phyloP scores from a whole-genome alignment of 1,140 invertebrate species.

The Cotesia glomerata region DNA sequence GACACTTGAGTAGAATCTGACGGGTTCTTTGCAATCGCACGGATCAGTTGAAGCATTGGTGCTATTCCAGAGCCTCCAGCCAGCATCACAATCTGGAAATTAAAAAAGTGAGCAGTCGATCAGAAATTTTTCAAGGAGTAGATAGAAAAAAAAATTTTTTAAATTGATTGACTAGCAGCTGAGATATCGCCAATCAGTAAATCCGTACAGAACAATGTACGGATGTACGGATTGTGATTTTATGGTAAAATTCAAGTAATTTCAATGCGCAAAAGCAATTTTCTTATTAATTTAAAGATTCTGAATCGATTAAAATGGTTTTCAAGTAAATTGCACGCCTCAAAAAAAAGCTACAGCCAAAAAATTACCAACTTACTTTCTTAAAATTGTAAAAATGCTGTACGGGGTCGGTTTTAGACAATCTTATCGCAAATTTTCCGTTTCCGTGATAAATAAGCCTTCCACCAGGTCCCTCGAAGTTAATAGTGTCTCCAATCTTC shows the following conservation, averaged over 20 bases:
- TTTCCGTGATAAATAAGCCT: slow-evolving; percentile 79
- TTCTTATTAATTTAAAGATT: too few relatives aligned
- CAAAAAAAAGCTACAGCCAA: too few relatives aligned
- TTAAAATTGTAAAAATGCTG: slow-evolving; percentile 67
- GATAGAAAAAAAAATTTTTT: too few relatives aligned
- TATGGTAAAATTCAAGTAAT: too few relatives aligned
- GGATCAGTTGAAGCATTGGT: slow-evolving; percentile 93
- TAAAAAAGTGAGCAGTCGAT: neutral
- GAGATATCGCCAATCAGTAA: too few relatives aligned
- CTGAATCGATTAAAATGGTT: too few relatives aligned
- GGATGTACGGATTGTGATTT: too few relatives aligned
- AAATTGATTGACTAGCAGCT: too few relatives aligned
- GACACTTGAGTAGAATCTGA: slow-evolving; percentile 83
- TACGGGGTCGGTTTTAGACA: slow-evolving; percentile 86
- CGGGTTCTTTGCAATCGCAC: slow-evolving; percentile 76
- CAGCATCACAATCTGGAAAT: slow-evolving; percentile 54
- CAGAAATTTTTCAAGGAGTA: too few relatives aligned
- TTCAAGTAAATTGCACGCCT: too few relatives aligned
- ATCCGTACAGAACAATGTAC: too few relatives aligned
- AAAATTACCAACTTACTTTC: slow-evolving; percentile 65
- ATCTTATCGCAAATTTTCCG: slow-evolving; percentile 85
- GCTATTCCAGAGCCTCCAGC: slow-evolving; percentile 89
- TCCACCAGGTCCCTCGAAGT: slow-evolving; percentile 94
- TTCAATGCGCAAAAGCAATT: too few relatives aligned
- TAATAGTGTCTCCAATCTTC: slow-evolving; percentile 90